Base-by-base conservation (phyloP, 1,140 invertebrate species). In the Bombyx mandarina region DNA sequence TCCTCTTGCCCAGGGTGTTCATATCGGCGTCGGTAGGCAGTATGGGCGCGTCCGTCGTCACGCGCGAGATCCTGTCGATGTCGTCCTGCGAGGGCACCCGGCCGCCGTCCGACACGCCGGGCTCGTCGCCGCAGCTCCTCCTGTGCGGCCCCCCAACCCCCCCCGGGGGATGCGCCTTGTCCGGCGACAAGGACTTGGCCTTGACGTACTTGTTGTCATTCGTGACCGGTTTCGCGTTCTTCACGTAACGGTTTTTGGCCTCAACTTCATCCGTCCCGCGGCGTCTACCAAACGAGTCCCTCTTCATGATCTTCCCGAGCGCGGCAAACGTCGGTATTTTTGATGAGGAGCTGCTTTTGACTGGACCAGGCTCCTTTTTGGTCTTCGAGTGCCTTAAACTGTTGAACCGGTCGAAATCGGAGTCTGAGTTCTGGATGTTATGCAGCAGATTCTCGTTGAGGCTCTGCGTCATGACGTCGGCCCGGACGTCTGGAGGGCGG, bases 1-100 rank as follows among this genome's bases (percentile, higher is more conserved):
- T 96, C 72, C 95, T 93, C 63, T 92, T 92, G 18, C 95, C 94
- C 48, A 95, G 88, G 44, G 92, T 93, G 62, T 88, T 89, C 69
- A 90, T 91, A 67, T 93, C 90, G 9, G 90, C 91, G 70, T 91
- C 90, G 51, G 82, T 88, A 1, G 88, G 82, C 57, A 94, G 89
- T 51, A 95, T 92, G 8, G 94, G 94, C 12, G 94, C 93, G 73
- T 93, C 92, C n/a, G 91, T 92, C 10, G 94, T 95, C 49, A 96
- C 93, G 81, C 94, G 94, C 9, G 94, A 95, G 74, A 96, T 97
- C 69, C 94, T 91, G 73, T 96, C 94, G 53, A 96, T 93, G 81
- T 97, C 95, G 71, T 96, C 94, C 79, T 95, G 93, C 49, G 94
- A 94, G 1, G 93, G 93, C 8, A 92, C 75, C 53, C 87, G 88